Evolutionary conservation across 2,113 vertebrate species (phyloP).

Genomic region (Salvator merianae): DNA sequence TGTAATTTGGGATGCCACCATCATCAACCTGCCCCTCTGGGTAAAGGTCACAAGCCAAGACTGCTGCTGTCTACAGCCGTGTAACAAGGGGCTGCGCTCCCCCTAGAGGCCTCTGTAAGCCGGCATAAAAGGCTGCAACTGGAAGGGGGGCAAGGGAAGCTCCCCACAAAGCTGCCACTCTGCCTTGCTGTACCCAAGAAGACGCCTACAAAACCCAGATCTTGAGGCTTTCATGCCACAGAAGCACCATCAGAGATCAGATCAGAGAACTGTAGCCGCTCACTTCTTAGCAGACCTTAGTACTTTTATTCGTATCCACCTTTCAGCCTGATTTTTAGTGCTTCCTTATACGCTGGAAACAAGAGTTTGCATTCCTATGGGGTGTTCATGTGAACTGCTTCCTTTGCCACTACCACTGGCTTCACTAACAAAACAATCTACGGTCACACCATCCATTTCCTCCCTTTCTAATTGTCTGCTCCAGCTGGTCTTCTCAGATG

Average conservation of each 20-base stretch:
- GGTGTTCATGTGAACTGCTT: not conserved
- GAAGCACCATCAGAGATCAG: too few species aligned
- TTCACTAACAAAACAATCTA: not conserved
- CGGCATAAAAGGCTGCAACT: too few species aligned
- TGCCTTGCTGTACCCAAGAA: not conserved
- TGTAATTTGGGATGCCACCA: constrained; percentile 27
- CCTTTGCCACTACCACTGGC: not conserved
- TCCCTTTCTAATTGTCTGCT: not conserved
- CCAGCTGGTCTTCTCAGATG: too few species aligned
- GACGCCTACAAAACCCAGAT: not conserved
- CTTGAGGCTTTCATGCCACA: too few species aligned
- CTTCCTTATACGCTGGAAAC: not conserved
- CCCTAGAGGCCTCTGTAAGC: not conserved
- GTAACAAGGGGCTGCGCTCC: constrained; percentile 1
- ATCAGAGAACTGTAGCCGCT: not conserved
- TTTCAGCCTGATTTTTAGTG: not conserved
- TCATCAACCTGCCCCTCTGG: constrained; percentile 41
- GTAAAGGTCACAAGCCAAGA: constrained; percentile 34
- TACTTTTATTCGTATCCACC: not conserved
- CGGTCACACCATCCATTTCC: not conserved
- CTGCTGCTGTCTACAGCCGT: constrained; percentile 7
- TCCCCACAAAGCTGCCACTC: not conserved
- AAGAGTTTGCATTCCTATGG: not conserved
- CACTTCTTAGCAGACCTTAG: not conserved
- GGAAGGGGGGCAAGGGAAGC: not conserved